Base-by-base conservation (phyloP, 2,888 invertebrate species). In the Mythimna lalbum region DNA sequence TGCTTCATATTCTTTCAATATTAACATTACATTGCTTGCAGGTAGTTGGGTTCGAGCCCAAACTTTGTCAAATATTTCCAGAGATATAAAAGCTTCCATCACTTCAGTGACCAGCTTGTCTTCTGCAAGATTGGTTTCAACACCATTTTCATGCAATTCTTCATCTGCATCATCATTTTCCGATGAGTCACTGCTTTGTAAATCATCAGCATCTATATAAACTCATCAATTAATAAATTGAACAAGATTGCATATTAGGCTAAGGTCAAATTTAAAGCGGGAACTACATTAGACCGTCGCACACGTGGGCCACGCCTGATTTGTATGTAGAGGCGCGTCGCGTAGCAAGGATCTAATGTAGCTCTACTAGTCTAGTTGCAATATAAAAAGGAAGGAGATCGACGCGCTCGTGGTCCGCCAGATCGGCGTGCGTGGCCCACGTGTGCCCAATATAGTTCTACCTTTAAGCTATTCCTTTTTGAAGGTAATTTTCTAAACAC, bases 11-110 rank as follows among this genome's bases (percentile, higher is more conserved):
- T 96, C 96, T 64, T 94, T 94, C 36, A 97, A 91, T 86, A 96
- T 96, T 84, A 96, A 90, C 80, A 93, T 83, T 0, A 97, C 96
- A 91, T 96, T 96, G 74, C 96, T 96, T 1, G 97, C 95, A 12
- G 97, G 96, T 39, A 94, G 76, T 63, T 93, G 90, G 52, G 96
- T 96, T 81, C 96, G 96, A 7, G 93, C 91, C 93, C 96, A 96
- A 53, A 97, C 96, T 93, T 97, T 97, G 23, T 96, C 93, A 79
- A 97, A 96, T 76, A 98, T 90, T 64, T 96, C 95, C 65, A 96
- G 90, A 10, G 96, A 96, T 64, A 96, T 93, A 33, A 98, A 94
- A 12, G 96, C 96, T 92, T 97, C 97, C 72, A 97, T 90, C 4
- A 97, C 90, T 86, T 97, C 96, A 47, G 96, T 86, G 0, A 97